Evolutionary conservation across 2,797 vertebrate species (phyloP).

Genomic region (Poeciliopsis gracilis): DNA sequence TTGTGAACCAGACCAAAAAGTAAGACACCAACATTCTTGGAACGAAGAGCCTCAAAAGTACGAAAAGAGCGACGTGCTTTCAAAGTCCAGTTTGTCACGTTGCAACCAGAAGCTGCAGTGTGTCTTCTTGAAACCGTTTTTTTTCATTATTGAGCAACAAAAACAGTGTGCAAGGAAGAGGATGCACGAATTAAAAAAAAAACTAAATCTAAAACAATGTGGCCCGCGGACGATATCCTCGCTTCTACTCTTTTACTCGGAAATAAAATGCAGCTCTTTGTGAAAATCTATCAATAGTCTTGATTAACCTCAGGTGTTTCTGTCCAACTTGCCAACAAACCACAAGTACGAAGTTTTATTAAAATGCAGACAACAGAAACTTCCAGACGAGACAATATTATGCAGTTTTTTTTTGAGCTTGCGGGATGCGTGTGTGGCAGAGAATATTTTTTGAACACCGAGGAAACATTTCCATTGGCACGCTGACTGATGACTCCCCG

Average conservation of each 20-base stretch:
- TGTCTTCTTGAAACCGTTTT: background rate
- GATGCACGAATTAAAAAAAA: background rate
- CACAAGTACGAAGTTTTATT: constrained; percentile 12
- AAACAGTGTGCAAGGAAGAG: background rate
- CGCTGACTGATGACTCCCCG: constrained; percentile 15
- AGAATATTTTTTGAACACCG: constrained; percentile 15
- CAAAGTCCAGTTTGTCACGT: background rate
- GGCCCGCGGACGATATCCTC: background rate
- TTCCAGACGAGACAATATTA: background rate
- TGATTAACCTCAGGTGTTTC: background rate
- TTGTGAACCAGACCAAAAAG: background rate
- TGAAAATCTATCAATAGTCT: background rate
- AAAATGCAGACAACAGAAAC: constrained; percentile 14
- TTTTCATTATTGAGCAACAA: background rate
- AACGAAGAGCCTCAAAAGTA: background rate
- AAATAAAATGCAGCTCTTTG: background rate
- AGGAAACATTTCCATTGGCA: constrained; percentile 14
- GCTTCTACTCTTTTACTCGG: background rate
- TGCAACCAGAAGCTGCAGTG: background rate
- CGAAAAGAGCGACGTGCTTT: background rate
- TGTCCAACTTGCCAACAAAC: background rate
- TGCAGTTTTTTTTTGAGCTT: background rate
- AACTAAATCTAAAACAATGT: background rate
- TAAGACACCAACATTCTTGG: background rate
- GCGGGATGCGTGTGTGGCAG: background rate